Percentiles rank a stretch among this genome's conserved stretches.
Conservation (phyloP, 2,888 invertebrate species). For the Synergus itoensis region DNA sequence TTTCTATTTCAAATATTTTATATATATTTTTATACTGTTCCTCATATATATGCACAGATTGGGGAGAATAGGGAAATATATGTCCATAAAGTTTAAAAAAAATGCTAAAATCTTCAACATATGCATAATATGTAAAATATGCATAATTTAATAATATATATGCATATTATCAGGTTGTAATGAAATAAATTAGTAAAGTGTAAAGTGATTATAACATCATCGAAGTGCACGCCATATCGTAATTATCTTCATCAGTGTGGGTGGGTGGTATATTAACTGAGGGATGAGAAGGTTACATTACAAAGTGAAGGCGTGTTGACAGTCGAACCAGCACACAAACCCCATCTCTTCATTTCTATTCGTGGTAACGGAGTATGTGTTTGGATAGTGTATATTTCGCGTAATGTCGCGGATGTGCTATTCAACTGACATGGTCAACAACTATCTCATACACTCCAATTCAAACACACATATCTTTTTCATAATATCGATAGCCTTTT, state of each 20-base stretch:
- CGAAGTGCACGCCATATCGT: constrained; percentile 27
- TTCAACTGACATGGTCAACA: constrained; percentile 30
- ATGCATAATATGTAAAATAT: too few relatives aligned
- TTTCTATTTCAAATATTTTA: not conserved
- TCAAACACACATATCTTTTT: not conserved
- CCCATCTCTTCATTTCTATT: not conserved
- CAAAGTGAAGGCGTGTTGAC: constrained; percentile 37
- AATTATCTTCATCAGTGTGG: constrained; percentile 5
- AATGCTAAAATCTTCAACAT: too few relatives aligned
- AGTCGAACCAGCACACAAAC: constrained; percentile 5
- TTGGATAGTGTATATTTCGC: constrained; percentile 35
- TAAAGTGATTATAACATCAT: constrained; percentile 11
- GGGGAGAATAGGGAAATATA: not conserved
- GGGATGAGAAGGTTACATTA: constrained; percentile 13
- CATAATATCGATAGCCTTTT: not conserved
- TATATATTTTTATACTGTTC: not conserved
- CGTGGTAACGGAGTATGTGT: constrained; percentile 19
- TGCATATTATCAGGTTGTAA: not conserved
- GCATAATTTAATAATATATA: not conserved
- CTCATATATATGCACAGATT: not conserved
- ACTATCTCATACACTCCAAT: not conserved
- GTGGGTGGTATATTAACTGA: constrained; percentile 10
- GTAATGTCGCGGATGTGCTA: constrained; percentile 38
- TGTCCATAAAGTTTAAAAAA: not conserved
- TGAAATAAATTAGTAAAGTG: not conserved